phyloP scores from a whole-genome alignment of 2,113 vertebrate genomes.

The Uria lomvia region DNA sequence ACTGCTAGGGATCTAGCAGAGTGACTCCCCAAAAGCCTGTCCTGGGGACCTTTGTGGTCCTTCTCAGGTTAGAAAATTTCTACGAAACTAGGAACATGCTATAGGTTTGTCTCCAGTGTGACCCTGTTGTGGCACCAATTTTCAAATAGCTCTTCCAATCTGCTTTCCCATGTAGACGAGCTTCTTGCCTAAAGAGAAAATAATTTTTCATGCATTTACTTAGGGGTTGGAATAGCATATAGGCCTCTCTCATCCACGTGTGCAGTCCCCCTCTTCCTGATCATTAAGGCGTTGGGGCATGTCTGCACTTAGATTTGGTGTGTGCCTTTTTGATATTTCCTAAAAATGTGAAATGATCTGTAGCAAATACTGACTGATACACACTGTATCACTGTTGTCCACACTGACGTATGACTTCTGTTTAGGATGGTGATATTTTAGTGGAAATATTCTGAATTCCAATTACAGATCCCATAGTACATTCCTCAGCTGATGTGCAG shows the following conservation, averaged over 20 bases:
- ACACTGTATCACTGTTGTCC: fast-evolving
- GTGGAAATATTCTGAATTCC: neutral
- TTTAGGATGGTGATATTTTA: neutral
- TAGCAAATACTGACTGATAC: neutral
- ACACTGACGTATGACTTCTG: neutral
- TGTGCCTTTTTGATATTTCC: neutral
- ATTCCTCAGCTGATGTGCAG: neutral
- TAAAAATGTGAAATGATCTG: neutral
- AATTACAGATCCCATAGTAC: neutral
- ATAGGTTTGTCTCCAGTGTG: neutral
- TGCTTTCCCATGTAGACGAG: neutral
- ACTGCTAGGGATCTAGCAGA: neutral
- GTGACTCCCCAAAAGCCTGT: neutral
- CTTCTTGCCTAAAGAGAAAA: neutral
- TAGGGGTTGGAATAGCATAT: neutral
- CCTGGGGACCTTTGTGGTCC: neutral
- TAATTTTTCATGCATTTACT: neutral
- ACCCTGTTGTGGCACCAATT: neutral
- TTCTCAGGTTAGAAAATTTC: neutral
- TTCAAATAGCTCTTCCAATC: neutral
- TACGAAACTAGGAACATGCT: neutral
- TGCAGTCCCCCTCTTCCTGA: neutral
- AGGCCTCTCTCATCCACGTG: neutral
- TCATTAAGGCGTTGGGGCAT: neutral
- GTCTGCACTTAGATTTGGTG: neutral